Conservation (phyloP, 2,797 vertebrate species). For the Dromococcyx pavoninus region DNA sequence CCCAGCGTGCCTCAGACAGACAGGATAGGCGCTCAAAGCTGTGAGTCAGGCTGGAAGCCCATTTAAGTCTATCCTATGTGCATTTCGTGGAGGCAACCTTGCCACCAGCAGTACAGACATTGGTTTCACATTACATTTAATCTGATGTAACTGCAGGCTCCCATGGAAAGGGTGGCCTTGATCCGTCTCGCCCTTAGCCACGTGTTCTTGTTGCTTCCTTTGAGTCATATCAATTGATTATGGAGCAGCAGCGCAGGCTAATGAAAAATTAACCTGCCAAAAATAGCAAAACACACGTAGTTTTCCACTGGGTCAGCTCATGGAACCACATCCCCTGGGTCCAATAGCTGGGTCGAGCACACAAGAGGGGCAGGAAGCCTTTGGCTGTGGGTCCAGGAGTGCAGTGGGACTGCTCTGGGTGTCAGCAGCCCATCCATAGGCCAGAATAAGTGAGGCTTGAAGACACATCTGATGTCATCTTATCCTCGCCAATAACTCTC, state of each 20-base stretch:
- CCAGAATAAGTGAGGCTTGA: not conserved
- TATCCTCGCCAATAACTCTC: not conserved
- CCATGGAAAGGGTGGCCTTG: not conserved
- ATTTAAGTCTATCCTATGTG: not conserved
- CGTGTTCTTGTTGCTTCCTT: conserved; percentile 15
- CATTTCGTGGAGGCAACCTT: not conserved
- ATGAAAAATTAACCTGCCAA: not conserved
- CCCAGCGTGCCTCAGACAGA: not conserved
- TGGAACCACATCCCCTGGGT: not conserved
- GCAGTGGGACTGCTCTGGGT: not conserved
- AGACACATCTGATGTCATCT: not conserved
- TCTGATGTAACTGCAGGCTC: not conserved
- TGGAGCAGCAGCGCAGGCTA: not conserved
- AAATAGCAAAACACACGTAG: not conserved
- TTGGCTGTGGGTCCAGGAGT: not conserved
- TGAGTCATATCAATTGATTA: not conserved
- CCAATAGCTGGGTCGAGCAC: not conserved
- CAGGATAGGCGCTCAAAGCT: not conserved
- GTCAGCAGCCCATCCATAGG: not conserved
- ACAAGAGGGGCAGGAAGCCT: not conserved
- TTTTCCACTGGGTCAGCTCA: not conserved
- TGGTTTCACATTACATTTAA: not conserved
- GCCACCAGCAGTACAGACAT: not conserved
- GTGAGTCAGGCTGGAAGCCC: not conserved
- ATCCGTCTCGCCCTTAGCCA: not conserved